Percentiles rank a stretch among this genome's conserved stretches.
These are phyloP conservation scores for Lynx canadensis DNA, from an alignment of 2,113 vertebrate genomes.

Conservation along the genomic window DNA sequence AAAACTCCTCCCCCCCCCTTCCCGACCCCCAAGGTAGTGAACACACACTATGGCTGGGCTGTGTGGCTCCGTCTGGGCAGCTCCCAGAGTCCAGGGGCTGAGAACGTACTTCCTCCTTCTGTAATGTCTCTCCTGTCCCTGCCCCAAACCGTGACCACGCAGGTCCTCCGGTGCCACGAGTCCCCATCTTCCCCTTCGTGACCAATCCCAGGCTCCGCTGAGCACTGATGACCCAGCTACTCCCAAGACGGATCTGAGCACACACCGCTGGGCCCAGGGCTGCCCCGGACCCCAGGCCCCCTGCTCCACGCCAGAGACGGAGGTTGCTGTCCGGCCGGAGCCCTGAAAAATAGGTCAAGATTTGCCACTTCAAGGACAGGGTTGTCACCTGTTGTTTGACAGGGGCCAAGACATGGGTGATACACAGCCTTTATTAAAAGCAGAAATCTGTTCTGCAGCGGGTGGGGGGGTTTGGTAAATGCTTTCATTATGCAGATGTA, in stretches of 20 bases:
- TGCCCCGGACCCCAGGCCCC: background rate
- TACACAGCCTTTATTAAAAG: background rate
- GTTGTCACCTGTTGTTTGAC: background rate
- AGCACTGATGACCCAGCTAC: background rate
- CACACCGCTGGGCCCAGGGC: background rate
- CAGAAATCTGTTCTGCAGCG: background rate
- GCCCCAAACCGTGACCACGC: background rate
- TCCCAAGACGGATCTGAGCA: background rate
- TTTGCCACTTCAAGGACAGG: background rate
- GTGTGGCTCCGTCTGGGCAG: background rate
- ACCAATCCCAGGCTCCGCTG: background rate
- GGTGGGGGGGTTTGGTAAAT: background rate
- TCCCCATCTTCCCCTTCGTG: background rate
- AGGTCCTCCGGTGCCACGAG: background rate
- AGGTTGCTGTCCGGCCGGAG: background rate
- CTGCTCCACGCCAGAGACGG: background rate
- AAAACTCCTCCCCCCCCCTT: background rate
- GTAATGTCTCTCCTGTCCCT: background rate
- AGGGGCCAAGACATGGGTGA: background rate
- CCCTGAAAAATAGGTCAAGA: background rate
- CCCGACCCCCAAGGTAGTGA: background rate
- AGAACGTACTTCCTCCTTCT: background rate
- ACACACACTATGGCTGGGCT: background rate
- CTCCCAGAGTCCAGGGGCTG: background rate
- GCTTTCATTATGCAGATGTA: background rate